Evolutionary conservation across 2,113 vertebrate genomes (phyloP).

Genomic region (Sphaerodactylus townsendi): DNA sequence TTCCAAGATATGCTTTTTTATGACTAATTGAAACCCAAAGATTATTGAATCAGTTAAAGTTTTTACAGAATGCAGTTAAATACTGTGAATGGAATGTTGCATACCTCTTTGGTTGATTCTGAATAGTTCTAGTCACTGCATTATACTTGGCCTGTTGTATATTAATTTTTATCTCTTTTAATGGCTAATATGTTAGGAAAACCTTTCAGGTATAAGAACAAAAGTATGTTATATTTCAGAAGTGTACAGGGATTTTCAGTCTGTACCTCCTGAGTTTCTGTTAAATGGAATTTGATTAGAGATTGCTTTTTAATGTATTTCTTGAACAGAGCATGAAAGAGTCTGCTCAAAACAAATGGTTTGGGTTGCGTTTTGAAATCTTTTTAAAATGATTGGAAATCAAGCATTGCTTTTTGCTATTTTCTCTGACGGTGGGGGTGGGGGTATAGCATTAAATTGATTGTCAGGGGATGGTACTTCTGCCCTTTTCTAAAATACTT

Average conservation of each 20-base stretch:
- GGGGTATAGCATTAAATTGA: neutral
- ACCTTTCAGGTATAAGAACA: constrained; percentile 1
- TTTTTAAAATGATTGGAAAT: neutral
- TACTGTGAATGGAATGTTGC: no score
- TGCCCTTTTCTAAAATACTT: neutral
- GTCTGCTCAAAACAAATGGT: neutral
- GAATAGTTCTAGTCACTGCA: no score
- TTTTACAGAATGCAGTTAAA: no score
- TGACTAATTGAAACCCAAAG: no score
- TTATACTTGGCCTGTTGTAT: no score
- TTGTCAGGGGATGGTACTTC: neutral
- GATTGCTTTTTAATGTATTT: neutral
- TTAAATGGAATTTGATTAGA: constrained; percentile 21
- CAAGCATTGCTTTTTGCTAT: neutral
- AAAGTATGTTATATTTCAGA: constrained; percentile 3
- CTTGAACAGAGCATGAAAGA: neutral
- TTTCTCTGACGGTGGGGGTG: neutral
- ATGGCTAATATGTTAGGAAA: neutral
- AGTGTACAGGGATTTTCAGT: neutral
- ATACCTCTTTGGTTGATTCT: no score
- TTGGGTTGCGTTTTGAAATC: neutral
- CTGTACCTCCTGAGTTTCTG: neutral
- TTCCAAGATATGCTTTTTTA: no score
- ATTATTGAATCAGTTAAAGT: no score
- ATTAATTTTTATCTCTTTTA: no score